Conservation (phyloP, 2,888 invertebrate genomes). For the Athalia rosae region DNA sequence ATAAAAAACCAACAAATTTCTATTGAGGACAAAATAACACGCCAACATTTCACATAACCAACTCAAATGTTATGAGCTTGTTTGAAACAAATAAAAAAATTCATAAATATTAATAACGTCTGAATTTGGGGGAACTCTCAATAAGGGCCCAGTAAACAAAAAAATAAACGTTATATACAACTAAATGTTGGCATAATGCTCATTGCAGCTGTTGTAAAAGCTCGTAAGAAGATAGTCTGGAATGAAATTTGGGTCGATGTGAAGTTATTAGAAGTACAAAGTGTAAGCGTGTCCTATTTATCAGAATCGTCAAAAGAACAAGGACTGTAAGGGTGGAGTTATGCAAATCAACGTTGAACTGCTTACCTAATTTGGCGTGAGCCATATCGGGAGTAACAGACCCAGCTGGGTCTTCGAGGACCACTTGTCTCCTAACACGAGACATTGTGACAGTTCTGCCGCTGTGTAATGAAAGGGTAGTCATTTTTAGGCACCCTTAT, state of each 20-base stretch:
- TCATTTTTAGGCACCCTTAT: conserved; percentile 6
- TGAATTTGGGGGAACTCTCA: no score
- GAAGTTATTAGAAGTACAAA: neutral
- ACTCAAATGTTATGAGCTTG: no score
- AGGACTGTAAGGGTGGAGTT: neutral
- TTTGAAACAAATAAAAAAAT: no score
- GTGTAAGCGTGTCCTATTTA: neutral
- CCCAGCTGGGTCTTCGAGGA: conserved; percentile 71
- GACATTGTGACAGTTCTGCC: conserved; percentile 63
- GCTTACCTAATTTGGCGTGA: conserved; percentile 70
- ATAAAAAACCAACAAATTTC: no score
- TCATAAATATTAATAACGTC: no score
- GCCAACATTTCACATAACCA: no score
- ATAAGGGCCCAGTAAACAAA: neutral
- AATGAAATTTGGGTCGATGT: conserved; percentile 1
- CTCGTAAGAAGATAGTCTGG: neutral
- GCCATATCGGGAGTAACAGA: conserved; percentile 72
- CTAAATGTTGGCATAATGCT: neutral
- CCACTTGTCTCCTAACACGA: conserved; percentile 71
- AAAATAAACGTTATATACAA: neutral
- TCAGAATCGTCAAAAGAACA: neutral
- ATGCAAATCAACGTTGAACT: neutral
- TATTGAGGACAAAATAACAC: no score
- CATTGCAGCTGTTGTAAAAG: conserved; percentile 26
- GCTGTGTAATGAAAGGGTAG: conserved; percentile 22